These are phyloP conservation scores for Cantharis rustica DNA, from an alignment of 2,888 invertebrate species.

Conservation along the genomic window DNA sequence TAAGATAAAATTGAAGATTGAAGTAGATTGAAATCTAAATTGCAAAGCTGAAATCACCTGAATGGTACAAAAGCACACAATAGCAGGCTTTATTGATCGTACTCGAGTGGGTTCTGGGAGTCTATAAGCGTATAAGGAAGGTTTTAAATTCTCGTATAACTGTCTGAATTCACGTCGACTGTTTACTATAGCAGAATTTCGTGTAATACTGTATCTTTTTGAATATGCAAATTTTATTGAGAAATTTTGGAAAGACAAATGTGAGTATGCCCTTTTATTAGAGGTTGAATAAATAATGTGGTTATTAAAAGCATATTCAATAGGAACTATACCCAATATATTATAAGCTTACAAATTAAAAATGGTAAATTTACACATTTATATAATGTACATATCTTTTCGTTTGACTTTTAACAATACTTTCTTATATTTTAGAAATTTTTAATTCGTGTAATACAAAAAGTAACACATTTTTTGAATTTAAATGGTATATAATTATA, in stretches of 20 bases:
- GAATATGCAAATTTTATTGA: conserved; percentile 3
- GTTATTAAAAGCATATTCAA: background rate
- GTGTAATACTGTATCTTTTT: conserved; percentile 38
- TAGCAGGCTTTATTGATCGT: conserved; percentile 45
- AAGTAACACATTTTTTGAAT: background rate
- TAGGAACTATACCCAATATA: background rate
- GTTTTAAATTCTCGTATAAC: conserved; percentile 50
- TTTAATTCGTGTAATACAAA: background rate
- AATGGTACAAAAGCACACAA: conserved; percentile 41
- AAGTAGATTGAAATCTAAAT: conserved; percentile 31
- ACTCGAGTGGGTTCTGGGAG: conserved; percentile 45
- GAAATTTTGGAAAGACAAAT: background rate
- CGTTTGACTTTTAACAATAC: background rate
- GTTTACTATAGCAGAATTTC: conserved; percentile 36
- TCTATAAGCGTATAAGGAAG: conserved; percentile 46
- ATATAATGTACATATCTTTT: too few relatives aligned
- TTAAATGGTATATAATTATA: too few relatives aligned
- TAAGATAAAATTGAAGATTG: conserved; percentile 30
- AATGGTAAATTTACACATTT: background rate
- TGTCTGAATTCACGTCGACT: conserved; percentile 42
- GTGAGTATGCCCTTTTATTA: background rate
- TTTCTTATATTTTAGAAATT: background rate
- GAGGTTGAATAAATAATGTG: background rate
- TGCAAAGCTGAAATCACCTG: conserved; percentile 36
- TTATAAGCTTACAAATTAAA: background rate